Evolutionary conservation across 2,797 vertebrate genomes (phyloP).

Genomic region (Trichosurus vulpecula): DNA sequence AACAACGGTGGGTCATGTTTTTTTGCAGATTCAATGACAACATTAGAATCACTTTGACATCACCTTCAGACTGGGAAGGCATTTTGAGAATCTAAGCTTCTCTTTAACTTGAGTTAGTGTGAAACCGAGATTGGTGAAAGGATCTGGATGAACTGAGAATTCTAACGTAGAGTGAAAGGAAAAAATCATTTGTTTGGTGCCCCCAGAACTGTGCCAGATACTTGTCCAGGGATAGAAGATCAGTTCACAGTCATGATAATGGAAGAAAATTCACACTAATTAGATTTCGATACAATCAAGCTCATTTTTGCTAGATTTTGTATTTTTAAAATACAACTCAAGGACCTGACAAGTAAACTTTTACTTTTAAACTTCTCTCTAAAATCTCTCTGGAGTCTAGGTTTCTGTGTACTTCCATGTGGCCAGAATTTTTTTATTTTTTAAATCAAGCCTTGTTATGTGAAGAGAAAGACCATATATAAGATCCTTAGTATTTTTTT

Average conservation of each 20-base stretch:
- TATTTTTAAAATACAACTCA: slow-evolving; percentile 6
- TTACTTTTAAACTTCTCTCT: background rate
- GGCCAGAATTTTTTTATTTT: background rate
- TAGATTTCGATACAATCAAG: background rate
- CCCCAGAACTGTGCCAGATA: background rate
- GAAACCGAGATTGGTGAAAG: slow-evolving; percentile 53
- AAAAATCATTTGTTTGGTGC: background rate
- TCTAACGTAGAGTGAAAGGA: background rate
- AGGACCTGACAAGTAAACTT: background rate
- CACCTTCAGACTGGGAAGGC: slow-evolving; percentile 54
- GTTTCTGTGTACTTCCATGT: background rate
- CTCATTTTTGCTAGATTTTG: background rate
- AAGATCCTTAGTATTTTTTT: slow-evolving; percentile 8
- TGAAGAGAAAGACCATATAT: background rate
- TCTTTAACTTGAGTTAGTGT: slow-evolving; percentile 25
- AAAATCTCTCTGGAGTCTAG: background rate
- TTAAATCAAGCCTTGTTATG: background rate
- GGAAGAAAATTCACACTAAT: background rate
- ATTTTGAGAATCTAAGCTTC: slow-evolving; percentile 53
- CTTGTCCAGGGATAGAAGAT: background rate
- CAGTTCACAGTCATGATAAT: background rate
- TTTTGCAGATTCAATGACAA: slow-evolving; percentile 61
- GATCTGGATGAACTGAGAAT: slow-evolving; percentile 30
- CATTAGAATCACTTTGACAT: slow-evolving; percentile 29
- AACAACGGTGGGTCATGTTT: slow-evolving; percentile 17